phyloP scores from a whole-genome alignment of 1,140 invertebrate species.

The Magallana ariakensis region DNA sequence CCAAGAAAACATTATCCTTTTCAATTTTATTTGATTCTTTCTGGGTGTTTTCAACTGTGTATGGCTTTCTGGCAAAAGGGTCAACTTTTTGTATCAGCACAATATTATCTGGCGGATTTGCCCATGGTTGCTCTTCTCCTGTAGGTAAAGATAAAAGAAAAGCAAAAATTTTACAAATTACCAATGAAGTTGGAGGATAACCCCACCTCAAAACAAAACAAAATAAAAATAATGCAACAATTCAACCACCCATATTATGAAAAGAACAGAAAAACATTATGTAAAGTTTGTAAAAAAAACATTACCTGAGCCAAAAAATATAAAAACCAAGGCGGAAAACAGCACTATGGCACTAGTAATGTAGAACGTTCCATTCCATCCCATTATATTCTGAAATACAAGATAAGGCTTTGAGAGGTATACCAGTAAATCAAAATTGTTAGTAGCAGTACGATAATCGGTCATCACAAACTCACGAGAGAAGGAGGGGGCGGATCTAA shows the following conservation, averaged over 20 bases:
- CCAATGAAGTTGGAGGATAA: too few relatives aligned
- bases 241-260: too few relatives aligned
- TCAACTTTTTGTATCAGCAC: conserved; percentile 57
- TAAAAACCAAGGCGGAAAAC: conserved; percentile 62
- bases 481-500: too few relatives aligned
- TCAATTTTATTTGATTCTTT: background rate
- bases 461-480: too few relatives aligned
- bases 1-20: background rate
- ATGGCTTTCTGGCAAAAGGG: conserved; percentile 54
- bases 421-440: too few relatives aligned
- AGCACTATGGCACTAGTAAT: conserved; percentile 65
- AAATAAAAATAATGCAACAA: too few relatives aligned
- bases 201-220: too few relatives aligned
- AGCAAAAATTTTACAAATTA: background rate
- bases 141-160: background rate
- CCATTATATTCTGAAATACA: conserved; percentile 62
- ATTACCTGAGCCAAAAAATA: conserved; percentile 71
- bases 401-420: too few relatives aligned
- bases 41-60: conserved; percentile 43
- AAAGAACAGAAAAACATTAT: background rate
- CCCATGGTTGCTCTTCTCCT: conserved; percentile 57
- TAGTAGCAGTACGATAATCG: too few relatives aligned
- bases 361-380: conserved; percentile 70
- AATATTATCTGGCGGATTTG: conserved; percentile 49
- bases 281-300: background rate